Base-by-base conservation (phyloP, 2,888 invertebrate species). In the Melipona bicolor region DNA sequence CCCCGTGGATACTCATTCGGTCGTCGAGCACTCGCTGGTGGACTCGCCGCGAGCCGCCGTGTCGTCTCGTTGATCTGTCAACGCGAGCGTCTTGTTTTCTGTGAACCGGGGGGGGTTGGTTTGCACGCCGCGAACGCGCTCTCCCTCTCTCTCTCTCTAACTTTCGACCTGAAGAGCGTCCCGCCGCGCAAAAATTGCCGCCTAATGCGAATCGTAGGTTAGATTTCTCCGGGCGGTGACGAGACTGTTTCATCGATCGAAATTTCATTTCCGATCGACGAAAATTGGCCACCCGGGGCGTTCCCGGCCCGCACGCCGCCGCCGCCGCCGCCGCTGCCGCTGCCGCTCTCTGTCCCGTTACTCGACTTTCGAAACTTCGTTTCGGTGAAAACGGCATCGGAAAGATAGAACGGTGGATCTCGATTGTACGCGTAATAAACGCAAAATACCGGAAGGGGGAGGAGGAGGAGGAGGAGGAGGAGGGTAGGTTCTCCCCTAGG, bases 221-320 rank as follows among this genome's bases (percentile, higher is more conserved):
- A 91, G 92, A 91, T 93, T 93, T 92, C 92, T 91, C 87, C 84
- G 90, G 91, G 88, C 91, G 91, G 87, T 90, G 91, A 92, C 92
- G 91, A 88, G 90, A 87, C 90, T 86, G 91, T 90, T 90, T 91
- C 90, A 91, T 88, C 91, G 91, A 92, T 93, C 92, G 92, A 93
- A 93, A 92, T 93, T 92, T 92, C 92, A 93, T 93, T 93, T 92
- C 93, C 93, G 91, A 91, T 91, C 89, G 82, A 82, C 84, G 87
- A 91, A 43, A 92, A 93, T 93, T 91, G 91, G 85, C 88, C 77
- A 84, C 81, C 89, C 81, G 79, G 83, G 79, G 87, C 43, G 43
- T 43, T 81, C 78, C 74, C 83, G 49, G 68, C 82, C 84, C 68
- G 68, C 77, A 59, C 32, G 50, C 83, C 5, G n/a, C 43, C 1